These are phyloP conservation scores for Orycteropus afer DNA, from an alignment of 2,113 vertebrate species.

Conservation along the genomic window DNA sequence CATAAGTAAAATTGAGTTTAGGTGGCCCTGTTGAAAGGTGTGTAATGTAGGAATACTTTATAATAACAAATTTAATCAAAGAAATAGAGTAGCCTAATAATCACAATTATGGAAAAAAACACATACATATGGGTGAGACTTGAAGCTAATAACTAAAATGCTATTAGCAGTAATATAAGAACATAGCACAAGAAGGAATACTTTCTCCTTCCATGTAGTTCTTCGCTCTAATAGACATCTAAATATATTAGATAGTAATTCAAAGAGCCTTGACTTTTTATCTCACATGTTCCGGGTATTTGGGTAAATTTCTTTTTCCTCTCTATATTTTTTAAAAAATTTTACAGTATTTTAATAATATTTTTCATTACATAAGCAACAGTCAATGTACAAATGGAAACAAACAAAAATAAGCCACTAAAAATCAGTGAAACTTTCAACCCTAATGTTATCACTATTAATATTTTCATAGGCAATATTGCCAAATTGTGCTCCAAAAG, in stretches of 20 bases:
- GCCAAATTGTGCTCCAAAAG: neutral
- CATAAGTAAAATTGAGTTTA: neutral
- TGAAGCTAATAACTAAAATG: too few species aligned
- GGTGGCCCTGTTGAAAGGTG: neutral
- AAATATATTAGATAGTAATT: neutral
- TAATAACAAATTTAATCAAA: neutral
- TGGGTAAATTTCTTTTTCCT: neutral
- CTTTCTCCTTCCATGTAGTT: neutral
- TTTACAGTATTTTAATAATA: constrained; percentile 5
- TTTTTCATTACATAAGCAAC: neutral
- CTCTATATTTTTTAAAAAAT: neutral
- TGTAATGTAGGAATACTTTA: neutral
- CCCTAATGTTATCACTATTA: neutral
- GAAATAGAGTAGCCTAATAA: neutral
- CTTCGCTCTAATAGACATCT: neutral
- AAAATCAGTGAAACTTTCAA: neutral
- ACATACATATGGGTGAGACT: too few species aligned
- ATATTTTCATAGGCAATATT: neutral
- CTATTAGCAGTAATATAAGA: neutral
- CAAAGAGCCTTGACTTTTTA: neutral
- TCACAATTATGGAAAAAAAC: neutral
- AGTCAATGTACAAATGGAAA: neutral
- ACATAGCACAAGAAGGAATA: neutral
- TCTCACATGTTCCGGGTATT: neutral
- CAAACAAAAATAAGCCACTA: neutral